These are phyloP conservation scores for Geotrypetes seraphini DNA, from an alignment of 2,797 vertebrate species.

Conservation along the genomic window DNA sequence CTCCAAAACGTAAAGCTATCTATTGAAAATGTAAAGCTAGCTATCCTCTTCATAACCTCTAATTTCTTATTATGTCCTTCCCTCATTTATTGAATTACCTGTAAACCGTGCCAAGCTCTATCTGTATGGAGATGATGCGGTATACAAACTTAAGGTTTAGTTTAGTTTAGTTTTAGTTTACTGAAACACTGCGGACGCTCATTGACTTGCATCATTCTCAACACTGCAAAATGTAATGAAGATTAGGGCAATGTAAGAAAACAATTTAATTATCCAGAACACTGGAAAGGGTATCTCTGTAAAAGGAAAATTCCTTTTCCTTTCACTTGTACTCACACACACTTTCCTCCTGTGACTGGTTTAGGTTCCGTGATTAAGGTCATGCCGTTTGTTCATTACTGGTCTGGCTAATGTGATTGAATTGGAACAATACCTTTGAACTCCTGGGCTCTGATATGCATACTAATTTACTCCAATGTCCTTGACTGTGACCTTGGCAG, in stretches of 20 bases:
- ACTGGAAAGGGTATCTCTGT: conserved; percentile 4
- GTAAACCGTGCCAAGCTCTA: too few species aligned
- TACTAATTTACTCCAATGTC: conserved; percentile 84
- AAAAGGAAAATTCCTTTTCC: conserved; percentile 17
- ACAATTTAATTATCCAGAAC: conserved; percentile 22
- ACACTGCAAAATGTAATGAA: conserved; percentile 3
- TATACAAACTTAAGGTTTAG: too few species aligned
- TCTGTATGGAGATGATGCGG: too few species aligned
- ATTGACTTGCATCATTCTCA: conserved; percentile 19
- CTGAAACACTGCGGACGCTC: conserved; percentile 25
- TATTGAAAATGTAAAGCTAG: too few species aligned
- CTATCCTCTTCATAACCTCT: too few species aligned
- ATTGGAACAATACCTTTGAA: conserved; percentile 93
- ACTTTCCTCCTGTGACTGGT: conserved; percentile 29
- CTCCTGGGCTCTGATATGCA: conserved; percentile 83
- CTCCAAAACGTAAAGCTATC: too few species aligned
- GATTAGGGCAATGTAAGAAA: too few species aligned
- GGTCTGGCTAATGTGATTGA: conserved; percentile 90
- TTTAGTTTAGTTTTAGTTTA: too few species aligned
- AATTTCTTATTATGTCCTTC: too few species aligned
- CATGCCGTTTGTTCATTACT: conserved; percentile 72
- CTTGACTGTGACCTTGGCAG: conserved; percentile 80
- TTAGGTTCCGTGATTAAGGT: conserved; percentile 78
- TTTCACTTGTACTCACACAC: conserved; percentile 17
- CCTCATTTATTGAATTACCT: too few species aligned